Evolutionary conservation across 1,140 invertebrate genomes (phyloP).

Genomic region (Orchestia grillus): DNA sequence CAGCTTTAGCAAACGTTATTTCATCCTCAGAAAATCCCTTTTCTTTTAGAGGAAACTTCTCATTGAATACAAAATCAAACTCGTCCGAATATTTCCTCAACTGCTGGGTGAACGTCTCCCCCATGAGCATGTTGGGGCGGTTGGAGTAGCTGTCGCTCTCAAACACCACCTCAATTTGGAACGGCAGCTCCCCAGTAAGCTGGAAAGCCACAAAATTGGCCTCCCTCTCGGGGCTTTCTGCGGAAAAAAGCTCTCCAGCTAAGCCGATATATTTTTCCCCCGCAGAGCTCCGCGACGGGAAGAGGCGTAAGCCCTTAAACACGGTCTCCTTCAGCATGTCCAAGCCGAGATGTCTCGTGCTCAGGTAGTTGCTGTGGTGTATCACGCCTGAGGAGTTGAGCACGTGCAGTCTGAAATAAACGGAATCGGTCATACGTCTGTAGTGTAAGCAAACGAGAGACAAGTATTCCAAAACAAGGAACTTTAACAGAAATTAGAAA

Average conservation of each 20-base stretch:
- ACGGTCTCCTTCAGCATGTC: conserved; percentile 85
- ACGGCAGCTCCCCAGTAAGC: conserved; percentile 84
- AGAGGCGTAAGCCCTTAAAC: conserved; percentile 72
- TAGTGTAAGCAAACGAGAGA: too few relatives aligned
- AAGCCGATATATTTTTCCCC: conserved; percentile 72
- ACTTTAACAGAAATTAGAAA: too few relatives aligned
- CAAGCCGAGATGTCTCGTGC: conserved; percentile 80
- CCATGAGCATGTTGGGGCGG: conserved; percentile 73
- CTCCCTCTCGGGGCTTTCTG: conserved; percentile 68
- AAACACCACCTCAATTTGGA: conserved; percentile 87
- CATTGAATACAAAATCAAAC: conserved; percentile 73
- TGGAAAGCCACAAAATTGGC: conserved; percentile 89
- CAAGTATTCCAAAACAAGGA: too few relatives aligned
- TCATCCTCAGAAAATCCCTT: conserved; percentile 82
- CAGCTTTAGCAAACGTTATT: conserved; percentile 86
- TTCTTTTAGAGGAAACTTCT: conserved; percentile 72
- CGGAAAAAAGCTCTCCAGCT: conserved; percentile 70
- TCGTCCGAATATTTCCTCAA: conserved; percentile 69
- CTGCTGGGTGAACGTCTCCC: conserved; percentile 73
- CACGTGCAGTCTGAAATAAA: conserved; percentile 72
- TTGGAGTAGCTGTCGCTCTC: conserved; percentile 79
- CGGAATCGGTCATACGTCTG: background rate
- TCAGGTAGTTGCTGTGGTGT: conserved; percentile 81
- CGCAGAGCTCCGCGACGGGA: conserved; percentile 70
- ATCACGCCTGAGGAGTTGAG: conserved; percentile 73